A percentile compares a stretch with the other conserved stretches of the same genome.
Conservation (phyloP, 1,140 invertebrate genomes). For the Nephotettix cincticeps region DNA sequence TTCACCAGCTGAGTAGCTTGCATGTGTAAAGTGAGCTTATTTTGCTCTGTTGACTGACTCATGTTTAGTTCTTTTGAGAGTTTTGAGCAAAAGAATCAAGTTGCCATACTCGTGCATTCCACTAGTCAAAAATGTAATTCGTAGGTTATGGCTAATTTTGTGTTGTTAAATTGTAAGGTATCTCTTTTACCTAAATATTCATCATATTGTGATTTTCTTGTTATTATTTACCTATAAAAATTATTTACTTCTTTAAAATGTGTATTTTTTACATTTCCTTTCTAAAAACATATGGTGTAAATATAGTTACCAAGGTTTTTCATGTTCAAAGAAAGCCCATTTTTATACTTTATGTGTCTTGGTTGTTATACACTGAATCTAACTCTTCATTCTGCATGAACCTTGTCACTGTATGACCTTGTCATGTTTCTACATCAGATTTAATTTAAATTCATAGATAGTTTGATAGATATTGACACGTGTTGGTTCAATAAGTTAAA, state of each 20-base stretch:
- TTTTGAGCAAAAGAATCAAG: background rate
- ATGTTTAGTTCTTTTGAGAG: background rate
- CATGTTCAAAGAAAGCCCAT: no score
- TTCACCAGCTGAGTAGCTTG: background rate
- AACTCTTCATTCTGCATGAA: no score
- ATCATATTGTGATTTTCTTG: background rate
- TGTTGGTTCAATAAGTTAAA: no score
- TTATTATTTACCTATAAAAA: constrained; percentile 6
- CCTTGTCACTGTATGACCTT: no score
- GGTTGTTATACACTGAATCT: no score
- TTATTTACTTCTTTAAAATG: background rate
- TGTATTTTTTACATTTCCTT: background rate
- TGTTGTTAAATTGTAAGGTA: background rate
- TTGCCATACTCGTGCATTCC: background rate
- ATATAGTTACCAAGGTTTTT: no score
- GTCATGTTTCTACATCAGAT: no score
- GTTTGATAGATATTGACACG: no score
- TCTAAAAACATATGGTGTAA: no score
- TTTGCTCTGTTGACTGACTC: background rate
- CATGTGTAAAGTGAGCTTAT: background rate
- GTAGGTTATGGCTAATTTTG: background rate
- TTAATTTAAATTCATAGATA: no score
- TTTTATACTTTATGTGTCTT: no score
- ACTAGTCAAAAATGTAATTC: constrained; percentile 8
- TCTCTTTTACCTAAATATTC: background rate